Evolutionary conservation across 2,888 invertebrate genomes (phyloP).

Genomic region (Drepana falcataria): DNA sequence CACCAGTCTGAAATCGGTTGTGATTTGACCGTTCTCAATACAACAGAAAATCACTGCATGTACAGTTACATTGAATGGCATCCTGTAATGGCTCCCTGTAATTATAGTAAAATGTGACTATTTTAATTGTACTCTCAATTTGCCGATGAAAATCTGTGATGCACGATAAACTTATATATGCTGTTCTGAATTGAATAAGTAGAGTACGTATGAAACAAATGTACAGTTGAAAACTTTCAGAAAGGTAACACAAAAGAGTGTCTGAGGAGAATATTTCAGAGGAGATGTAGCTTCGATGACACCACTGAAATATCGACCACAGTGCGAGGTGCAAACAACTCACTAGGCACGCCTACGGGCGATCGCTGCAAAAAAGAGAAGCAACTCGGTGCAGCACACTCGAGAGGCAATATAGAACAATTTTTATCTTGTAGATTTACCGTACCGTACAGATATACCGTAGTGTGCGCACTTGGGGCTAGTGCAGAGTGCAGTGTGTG

Average conservation of each 20-base stretch:
- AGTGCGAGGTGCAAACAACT: conserved; percentile 74
- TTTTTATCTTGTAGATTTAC: conserved; percentile 78
- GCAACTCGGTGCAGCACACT: conserved; percentile 41
- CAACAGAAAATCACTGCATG: conserved; percentile 44
- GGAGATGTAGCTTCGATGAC: conserved; percentile 56
- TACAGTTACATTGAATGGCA: conserved; percentile 8
- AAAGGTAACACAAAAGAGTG: conserved; percentile 29
- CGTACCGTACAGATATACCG: too few relatives aligned
- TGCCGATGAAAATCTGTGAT: too few relatives aligned
- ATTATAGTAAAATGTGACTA: conserved; percentile 3
- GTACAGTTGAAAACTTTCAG: conserved; percentile 14
- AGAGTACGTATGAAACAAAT: not conserved
- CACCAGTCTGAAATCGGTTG: conserved; percentile 61
- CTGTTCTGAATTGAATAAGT: not conserved
- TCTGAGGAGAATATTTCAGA: conserved; percentile 39
- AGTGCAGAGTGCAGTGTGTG: conserved; percentile 30
- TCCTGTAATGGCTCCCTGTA: not conserved
- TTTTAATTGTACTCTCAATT: not conserved
- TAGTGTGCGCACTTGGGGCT: conserved; percentile 27
- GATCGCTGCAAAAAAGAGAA: conserved; percentile 61
- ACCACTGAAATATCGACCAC: conserved; percentile 72
- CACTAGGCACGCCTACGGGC: conserved; percentile 73
- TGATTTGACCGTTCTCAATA: conserved; percentile 48
- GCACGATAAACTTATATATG: too few relatives aligned
- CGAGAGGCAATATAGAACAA: conserved; percentile 64